Percentiles rank a stretch among this genome's conserved stretches.
phyloP scores from a whole-genome alignment of 2,113 vertebrate genomes.

The Manacus vitellinus region DNA sequence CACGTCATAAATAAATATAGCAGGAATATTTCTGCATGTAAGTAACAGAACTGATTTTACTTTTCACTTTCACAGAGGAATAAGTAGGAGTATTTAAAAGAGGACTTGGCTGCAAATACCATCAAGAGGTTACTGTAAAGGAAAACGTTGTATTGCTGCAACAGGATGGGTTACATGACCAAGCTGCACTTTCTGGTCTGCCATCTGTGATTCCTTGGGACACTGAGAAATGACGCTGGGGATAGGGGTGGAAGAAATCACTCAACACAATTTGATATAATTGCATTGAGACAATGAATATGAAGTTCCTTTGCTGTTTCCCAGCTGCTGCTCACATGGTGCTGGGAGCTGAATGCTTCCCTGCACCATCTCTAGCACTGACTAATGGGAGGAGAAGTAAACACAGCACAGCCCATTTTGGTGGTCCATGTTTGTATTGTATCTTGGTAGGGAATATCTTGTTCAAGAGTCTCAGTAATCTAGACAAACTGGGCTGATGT shows the following conservation, averaged over 20 bases:
- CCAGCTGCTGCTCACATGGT: conserved; percentile 41
- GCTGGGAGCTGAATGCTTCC: background rate
- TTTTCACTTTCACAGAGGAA: conserved; percentile 9
- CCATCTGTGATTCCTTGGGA: conserved; percentile 49
- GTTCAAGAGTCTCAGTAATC: background rate
- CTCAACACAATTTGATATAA: conserved; percentile 49
- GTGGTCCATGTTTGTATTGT: background rate
- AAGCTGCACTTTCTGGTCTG: background rate
- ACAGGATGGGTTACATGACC: background rate
- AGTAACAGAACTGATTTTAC: background rate
- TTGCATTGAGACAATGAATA: background rate
- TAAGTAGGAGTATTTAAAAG: background rate
- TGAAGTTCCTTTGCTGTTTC: background rate
- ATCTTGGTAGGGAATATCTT: background rate
- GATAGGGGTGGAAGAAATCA: conserved; percentile 45
- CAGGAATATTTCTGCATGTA: background rate
- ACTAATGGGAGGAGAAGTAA: conserved; percentile 10
- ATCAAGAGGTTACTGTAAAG: background rate
- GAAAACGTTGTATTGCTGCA: background rate
- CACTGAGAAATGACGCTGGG: background rate
- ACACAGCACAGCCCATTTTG: background rate
- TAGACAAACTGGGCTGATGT: background rate
- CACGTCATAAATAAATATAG: conserved; percentile 36
- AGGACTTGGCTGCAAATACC: background rate
- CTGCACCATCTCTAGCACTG: background rate